Base-by-base conservation (phyloP, 2,888 invertebrate species). In the Callyntrura guangdongensis region DNA sequence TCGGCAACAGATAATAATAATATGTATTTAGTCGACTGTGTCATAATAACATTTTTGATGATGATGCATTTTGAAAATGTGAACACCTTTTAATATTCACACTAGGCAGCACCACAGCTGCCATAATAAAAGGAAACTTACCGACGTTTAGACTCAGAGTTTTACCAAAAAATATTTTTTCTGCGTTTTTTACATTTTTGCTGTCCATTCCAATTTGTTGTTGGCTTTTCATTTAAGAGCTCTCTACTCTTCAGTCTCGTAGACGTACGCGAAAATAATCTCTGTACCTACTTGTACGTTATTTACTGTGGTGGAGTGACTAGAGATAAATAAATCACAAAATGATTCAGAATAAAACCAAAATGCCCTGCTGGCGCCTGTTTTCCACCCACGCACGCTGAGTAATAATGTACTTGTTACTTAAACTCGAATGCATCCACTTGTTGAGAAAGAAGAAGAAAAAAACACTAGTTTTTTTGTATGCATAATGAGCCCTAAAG, bases 311-410 rank as follows among this genome's bases (percentile, higher is more conserved):
- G 27, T 67, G 67, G 27, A 69, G 36, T 69, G 69, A n/a, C 27
- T n/a, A n/a, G 36, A 12, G 36, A 59, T 14, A 17, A 27, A 56
- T 64, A 25, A 61, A 56, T 81, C 25, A 53, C 45, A 36, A 47
- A 53, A 85, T 85, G 84, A 84, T 69, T 67, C 67, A 77, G 74
- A 77, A 77, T 56, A 77, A 77, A 77, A 8, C 20, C 61, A 88
- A 74, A 88, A 17, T 82, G 69, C 67, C 82, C 82, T 59, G 82
- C 72, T 83, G 88, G 88, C 82, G 88, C 88, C 88, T 88, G 64
- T 47, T 20, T n/a, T 25, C 81, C 82, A 27, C 88, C 88, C 72
- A 88, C 88, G 88, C 88, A 69, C 56, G 14, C 47, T 49, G 49
- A 47, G 49, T 49, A 49, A 20, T 45, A 72, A 47, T 45, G 17